Evolutionary conservation across 53 echinoderm and acorn worm genomes (phyloP).

Genomic region (Apostichopus leukothele): DNA sequence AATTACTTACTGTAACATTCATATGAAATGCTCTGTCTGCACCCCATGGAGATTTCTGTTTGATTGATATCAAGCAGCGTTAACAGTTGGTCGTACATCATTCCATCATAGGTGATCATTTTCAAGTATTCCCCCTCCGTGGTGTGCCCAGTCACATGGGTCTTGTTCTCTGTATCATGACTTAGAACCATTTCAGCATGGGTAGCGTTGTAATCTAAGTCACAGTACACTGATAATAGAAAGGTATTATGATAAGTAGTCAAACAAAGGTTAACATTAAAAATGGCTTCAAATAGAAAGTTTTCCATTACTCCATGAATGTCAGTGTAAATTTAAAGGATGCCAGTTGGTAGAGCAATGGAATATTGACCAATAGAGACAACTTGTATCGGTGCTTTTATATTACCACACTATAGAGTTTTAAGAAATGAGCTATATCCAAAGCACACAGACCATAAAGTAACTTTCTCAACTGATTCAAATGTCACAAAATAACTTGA

Average conservation of each 20-base stretch:
- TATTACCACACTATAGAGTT: too few species aligned
- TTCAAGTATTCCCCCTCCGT: conserved; percentile 51
- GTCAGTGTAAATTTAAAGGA: too few species aligned
- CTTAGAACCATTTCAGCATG: conserved; percentile 51
- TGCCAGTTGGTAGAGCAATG: too few species aligned
- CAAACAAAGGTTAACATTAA: too few species aligned
- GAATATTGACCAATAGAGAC: too few species aligned
- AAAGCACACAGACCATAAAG: too few species aligned
- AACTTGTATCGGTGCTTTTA: too few species aligned
- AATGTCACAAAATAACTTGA: too few species aligned
- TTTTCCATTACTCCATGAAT: too few species aligned
- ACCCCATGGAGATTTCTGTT: conserved; percentile 7
- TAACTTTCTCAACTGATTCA: too few species aligned
- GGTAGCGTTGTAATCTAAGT: conserved; percentile 49
- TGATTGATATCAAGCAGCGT: conserved; percentile 38
- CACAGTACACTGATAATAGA: conserved; percentile 31
- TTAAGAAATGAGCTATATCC: too few species aligned
- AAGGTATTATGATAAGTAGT: background rate
- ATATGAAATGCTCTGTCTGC: conserved; percentile 40
- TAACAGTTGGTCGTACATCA: conserved; percentile 44
- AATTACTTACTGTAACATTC: conserved; percentile 51
- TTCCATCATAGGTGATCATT: conserved; percentile 51
- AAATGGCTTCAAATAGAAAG: too few species aligned
- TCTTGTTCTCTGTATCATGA: conserved; percentile 46
- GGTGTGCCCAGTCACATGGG: conserved; percentile 31